Evolutionary conservation across 2,888 invertebrate species (phyloP).

Genomic region (Beris morrisii): DNA sequence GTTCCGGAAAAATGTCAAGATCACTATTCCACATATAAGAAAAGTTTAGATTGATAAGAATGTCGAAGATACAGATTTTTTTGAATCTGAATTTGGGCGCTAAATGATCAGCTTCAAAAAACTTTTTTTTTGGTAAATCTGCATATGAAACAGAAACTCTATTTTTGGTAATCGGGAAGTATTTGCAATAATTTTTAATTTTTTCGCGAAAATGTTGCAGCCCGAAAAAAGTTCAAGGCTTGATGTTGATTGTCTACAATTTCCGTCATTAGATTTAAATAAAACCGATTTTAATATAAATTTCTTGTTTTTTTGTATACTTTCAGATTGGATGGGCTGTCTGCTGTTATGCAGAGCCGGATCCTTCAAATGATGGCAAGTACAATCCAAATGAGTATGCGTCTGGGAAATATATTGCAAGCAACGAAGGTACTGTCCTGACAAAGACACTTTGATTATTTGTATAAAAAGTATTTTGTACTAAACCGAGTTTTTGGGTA

Average conservation of each 20-base stretch:
- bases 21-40: no score
- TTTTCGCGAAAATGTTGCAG: background rate
- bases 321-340: slow-evolving; percentile 31
- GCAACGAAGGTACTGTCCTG: slow-evolving; percentile 39
- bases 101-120: no score
- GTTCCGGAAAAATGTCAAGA: no score
- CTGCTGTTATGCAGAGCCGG: slow-evolving; percentile 27
- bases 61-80: no score
- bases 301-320: slow-evolving; percentile 9
- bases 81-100: no score
- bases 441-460: slow-evolving; percentile 2
- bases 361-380: slow-evolving; percentile 47
- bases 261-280: background rate
- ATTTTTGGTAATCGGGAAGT: no score
- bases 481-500: background rate
- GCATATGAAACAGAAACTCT: no score
- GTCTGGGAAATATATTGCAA: slow-evolving; percentile 36
- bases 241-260: background rate
- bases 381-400: slow-evolving; percentile 54
- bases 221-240: background rate
- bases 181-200: background rate
- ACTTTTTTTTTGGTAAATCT: no score
- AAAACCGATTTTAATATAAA: background rate
- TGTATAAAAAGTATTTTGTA: background rate
- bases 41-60: no score